These are phyloP conservation scores for Acanthiza pusilla DNA, from an alignment of 2,797 vertebrate species.

Conservation along the genomic window DNA sequence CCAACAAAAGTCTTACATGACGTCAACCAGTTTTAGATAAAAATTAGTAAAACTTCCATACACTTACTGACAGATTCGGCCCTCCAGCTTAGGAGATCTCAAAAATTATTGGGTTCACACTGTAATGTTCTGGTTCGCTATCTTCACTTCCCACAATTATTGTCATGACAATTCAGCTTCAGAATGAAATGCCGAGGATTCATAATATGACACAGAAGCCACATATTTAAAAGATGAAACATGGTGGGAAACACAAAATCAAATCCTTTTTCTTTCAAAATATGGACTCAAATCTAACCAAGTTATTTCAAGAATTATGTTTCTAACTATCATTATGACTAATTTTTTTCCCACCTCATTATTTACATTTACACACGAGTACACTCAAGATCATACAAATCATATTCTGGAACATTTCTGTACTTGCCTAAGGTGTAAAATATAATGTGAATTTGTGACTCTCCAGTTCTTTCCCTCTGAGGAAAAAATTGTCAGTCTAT, in stretches of 20 bases:
- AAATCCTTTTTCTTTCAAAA: not conserved
- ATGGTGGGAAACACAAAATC: not conserved
- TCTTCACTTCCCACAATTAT: not conserved
- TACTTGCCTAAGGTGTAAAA: slow-evolving; percentile 13
- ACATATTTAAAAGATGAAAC: not conserved
- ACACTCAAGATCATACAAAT: not conserved
- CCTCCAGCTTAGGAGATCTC: not conserved
- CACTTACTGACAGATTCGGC: rapidly evolving
- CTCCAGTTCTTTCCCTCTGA: not conserved
- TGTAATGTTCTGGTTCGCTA: not conserved
- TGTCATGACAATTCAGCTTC: not conserved
- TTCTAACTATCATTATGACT: not conserved
- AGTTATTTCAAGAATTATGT: not conserved
- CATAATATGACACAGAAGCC: not conserved
- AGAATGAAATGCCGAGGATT: not conserved
- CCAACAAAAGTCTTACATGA: not conserved
- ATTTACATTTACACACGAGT: not conserved
- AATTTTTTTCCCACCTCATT: not conserved
- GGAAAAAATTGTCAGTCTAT: not conserved
- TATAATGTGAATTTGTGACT: not conserved
- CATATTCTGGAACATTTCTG: not conserved
- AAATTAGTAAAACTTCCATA: not conserved
- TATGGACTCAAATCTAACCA: not conserved
- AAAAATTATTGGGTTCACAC: not conserved
- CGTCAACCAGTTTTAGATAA: not conserved